phyloP scores from a whole-genome alignment of 2,888 invertebrate genomes.

The Gasteruption jaculator region DNA sequence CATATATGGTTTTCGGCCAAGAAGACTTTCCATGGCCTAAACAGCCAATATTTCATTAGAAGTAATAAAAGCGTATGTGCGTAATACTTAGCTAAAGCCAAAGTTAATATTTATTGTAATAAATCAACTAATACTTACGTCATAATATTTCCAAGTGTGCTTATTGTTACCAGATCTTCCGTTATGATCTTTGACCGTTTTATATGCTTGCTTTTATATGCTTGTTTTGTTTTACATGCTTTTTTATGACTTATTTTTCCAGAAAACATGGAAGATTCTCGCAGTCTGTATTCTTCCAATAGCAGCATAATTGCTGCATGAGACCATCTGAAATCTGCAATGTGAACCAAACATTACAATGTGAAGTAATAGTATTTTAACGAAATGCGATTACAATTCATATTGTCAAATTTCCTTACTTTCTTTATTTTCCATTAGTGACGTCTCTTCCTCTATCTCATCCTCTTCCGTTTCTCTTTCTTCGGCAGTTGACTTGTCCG shows the following conservation, averaged over 20 bases:
- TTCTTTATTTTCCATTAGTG: no score
- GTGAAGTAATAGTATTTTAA: no score
- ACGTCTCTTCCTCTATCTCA: no score
- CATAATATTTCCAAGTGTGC: constrained; percentile 12
- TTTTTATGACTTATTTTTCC: constrained; percentile 16
- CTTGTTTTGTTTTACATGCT: constrained; percentile 10
- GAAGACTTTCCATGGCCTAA: constrained; percentile 12
- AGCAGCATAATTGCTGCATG: constrained; percentile 11
- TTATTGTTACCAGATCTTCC: constrained; percentile 10
- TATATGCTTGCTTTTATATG: constrained; percentile 15
- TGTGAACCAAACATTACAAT: no score
- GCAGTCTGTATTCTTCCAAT: constrained; percentile 13
- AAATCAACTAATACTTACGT: constrained; percentile 11
- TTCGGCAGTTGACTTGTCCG: no score
- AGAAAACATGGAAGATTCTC: constrained; percentile 4
- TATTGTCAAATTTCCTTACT: no score
- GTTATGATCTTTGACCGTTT: constrained; percentile 15
- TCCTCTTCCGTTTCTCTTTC: no score
- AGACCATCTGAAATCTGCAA: constrained; percentile 16
- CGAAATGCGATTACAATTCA: no score
- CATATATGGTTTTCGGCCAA: constrained; percentile 8
- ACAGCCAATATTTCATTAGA: no score
- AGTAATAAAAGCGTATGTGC: no score
- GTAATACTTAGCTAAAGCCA: no score
- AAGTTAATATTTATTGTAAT: constrained; percentile 5